Conservation (phyloP, 2,888 invertebrate genomes). For the Drosophila meridionalis region DNA sequence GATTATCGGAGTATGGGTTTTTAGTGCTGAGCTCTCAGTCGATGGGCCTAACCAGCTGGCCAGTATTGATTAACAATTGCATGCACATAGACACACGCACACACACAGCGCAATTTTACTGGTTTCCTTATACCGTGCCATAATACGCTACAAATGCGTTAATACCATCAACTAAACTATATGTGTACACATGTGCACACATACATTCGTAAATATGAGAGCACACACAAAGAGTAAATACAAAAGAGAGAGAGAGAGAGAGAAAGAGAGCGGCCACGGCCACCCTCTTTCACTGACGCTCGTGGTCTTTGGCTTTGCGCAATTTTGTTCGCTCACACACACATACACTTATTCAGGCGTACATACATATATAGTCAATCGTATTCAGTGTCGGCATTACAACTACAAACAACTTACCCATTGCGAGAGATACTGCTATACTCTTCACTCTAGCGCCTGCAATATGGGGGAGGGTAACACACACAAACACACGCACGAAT, state of each 20-base stretch:
- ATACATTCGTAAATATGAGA: slow-evolving; percentile 31
- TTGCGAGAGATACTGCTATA: slow-evolving; percentile 75
- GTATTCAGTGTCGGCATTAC: slow-evolving; percentile 60
- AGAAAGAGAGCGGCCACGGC: slow-evolving; percentile 36
- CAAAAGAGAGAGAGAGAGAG: slow-evolving; percentile 20
- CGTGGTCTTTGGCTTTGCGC: slow-evolving; percentile 68
- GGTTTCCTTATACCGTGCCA: slow-evolving; percentile 46
- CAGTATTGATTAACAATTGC: slow-evolving; percentile 68
- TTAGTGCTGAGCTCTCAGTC: slow-evolving; percentile 36
- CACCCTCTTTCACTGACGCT: slow-evolving; percentile 69
- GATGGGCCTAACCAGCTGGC: slow-evolving; percentile 64
- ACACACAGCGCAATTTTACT: slow-evolving; percentile 34
- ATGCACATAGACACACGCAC: slow-evolving; percentile 25
- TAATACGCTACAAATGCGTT: slow-evolving; percentile 67
- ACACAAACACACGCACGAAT: slow-evolving; percentile 44
- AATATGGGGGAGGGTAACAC: slow-evolving; percentile 76
- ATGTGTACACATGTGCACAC: slow-evolving; percentile 25
- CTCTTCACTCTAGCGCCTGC: slow-evolving; percentile 77
- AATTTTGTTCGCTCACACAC: slow-evolving; percentile 60
- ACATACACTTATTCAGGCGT: slow-evolving; percentile 22
- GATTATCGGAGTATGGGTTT: slow-evolving; percentile 2
- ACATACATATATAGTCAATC: slow-evolving; percentile 17
- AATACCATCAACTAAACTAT: slow-evolving; percentile 63
- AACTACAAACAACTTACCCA: slow-evolving; percentile 72
- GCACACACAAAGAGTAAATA: slow-evolving; percentile 27